A percentile compares a stretch with the other conserved stretches of the same genome.
These are phyloP conservation scores for Scaptomyza hsui DNA, from an alignment of 1,140 invertebrate genomes.

Conservation along the genomic window DNA sequence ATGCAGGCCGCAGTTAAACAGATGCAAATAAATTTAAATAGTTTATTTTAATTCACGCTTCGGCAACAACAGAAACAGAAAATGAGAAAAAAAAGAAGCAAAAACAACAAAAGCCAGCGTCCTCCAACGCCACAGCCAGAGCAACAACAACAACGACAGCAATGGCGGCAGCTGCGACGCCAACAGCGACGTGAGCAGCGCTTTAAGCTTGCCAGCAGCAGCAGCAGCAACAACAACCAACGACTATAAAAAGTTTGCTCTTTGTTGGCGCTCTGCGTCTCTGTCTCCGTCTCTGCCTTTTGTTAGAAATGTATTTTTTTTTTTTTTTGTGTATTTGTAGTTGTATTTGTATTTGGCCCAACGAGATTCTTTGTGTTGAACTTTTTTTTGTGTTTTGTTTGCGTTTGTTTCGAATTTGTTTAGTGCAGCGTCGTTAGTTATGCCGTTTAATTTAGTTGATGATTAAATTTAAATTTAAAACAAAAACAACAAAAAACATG, in stretches of 20 bases:
- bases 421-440: constrained; percentile 80
- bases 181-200: constrained; percentile 37
- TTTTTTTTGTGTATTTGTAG: constrained; percentile 29
- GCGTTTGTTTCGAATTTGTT: constrained; percentile 63
- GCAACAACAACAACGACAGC: constrained; percentile 15
- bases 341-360: constrained; percentile 46
- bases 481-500: constrained; percentile 35
- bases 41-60: constrained; percentile 82
- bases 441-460: constrained; percentile 79
- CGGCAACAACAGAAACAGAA: constrained; percentile 69
- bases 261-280: constrained; percentile 41
- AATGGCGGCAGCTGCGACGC: constrained; percentile 47
- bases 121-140: constrained; percentile 43
- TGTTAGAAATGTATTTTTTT: constrained; percentile 47
- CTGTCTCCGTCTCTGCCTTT: constrained; percentile 36
- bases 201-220: constrained; percentile 47
- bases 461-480: constrained; percentile 45
- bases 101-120: constrained; percentile 46
- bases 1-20: constrained; percentile 80
- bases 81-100: constrained; percentile 24
- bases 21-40: constrained; percentile 82
- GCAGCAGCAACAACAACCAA: constrained; percentile 15
- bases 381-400: constrained; percentile 45
- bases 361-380: constrained; percentile 49
- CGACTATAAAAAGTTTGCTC: constrained; percentile 37